A percentile compares a stretch with the other conserved stretches of the same genome.
Conservation (phyloP, 1,140 invertebrate genomes). For the Ectropis grisescens region DNA sequence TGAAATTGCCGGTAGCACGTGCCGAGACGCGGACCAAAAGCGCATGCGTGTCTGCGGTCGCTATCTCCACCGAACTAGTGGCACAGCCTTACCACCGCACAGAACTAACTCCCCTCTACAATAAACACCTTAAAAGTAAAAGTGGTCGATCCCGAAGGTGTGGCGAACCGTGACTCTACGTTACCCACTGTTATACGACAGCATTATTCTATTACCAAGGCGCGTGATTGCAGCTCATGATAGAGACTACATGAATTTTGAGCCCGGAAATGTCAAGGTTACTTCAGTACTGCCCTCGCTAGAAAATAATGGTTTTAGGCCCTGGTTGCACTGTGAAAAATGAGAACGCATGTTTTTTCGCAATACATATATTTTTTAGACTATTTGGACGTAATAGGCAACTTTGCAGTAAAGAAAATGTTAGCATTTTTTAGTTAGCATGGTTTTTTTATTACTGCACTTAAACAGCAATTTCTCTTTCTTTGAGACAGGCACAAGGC, state of each 20-base stretch:
- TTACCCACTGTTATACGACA: constrained; percentile 7
- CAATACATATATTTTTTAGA: no score
- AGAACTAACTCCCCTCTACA: constrained; percentile 39
- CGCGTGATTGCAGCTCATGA: constrained; percentile 14
- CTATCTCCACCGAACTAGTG: no score
- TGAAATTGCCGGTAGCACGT: constrained; percentile 19
- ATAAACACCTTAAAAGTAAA: constrained; percentile 50
- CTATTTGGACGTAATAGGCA: no score
- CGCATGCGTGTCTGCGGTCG: constrained; percentile 24
- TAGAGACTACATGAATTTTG: constrained; percentile 9
- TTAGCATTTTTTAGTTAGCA: no score
- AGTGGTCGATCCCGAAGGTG: constrained; percentile 54
- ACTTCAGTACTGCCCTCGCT: constrained; percentile 1
- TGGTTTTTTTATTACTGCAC: no score
- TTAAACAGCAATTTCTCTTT: no score
- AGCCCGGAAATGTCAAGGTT: constrained; percentile 21
- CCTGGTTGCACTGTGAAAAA: no score
- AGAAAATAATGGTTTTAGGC: constrained; percentile 3
- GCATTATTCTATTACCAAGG: constrained; percentile 16
- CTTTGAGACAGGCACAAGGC: no score
- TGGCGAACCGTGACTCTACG: constrained; percentile 28
- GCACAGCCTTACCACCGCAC: constrained; percentile 20
- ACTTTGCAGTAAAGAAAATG: no score
- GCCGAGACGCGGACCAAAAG: constrained; percentile 17
- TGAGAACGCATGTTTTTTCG: no score